Evolutionary conservation across 2,113 vertebrate species (phyloP).

Genomic region (Strigops habroptila): DNA sequence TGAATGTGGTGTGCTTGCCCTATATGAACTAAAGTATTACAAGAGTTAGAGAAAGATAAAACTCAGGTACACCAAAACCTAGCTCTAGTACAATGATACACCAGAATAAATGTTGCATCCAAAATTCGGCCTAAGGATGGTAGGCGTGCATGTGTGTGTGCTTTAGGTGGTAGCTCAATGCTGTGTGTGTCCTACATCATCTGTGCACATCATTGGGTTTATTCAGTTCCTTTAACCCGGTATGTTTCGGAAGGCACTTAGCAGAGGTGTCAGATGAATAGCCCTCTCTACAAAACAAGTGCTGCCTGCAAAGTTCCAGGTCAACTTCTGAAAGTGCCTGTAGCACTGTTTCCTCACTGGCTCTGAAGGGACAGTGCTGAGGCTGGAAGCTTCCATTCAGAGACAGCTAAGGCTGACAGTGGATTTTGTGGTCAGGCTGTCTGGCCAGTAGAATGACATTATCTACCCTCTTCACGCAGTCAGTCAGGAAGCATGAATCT

Average conservation of each 20-base stretch:
- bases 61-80: fast-evolving
- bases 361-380: neutral
- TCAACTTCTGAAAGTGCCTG: neutral
- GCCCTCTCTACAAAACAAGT: neutral
- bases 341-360: neutral
- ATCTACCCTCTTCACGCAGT: neutral
- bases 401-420: neutral
- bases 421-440: neutral
- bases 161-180: neutral
- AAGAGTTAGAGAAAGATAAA: neutral
- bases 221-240: neutral
- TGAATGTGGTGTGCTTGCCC: neutral
- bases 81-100: fast-evolving
- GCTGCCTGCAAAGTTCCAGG: neutral
- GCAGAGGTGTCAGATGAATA: neutral
- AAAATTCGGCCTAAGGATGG: neutral
- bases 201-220: fast-evolving
- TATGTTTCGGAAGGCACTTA: neutral
- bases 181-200: neutral
- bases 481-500: neutral
- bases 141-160: fast-evolving
- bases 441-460: neutral
- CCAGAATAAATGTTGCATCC: neutral
- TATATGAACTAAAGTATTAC: neutral
- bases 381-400: neutral